Conservation (phyloP, 2,888 invertebrate species). For the Spilarctia lutea region DNA sequence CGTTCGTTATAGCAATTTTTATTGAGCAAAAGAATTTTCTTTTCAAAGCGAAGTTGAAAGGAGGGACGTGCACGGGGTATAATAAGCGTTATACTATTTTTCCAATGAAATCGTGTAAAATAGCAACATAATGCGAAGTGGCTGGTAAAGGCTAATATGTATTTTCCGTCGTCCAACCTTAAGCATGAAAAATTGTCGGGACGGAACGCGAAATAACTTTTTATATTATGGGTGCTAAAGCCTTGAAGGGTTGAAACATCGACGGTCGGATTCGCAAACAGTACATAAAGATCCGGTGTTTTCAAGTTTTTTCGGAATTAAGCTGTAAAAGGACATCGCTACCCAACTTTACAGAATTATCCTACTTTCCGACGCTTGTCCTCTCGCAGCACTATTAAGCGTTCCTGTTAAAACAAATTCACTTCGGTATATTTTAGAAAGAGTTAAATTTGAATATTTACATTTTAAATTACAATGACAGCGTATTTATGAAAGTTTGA, state of each 20-base stretch:
- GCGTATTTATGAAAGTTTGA: constrained; percentile 61
- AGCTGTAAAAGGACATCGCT: constrained; percentile 75
- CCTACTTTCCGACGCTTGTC: constrained; percentile 54
- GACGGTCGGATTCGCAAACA: constrained; percentile 79
- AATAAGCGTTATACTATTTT: constrained; percentile 37
- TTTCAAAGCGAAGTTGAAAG: constrained; percentile 28
- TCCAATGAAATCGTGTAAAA: constrained; percentile 49
- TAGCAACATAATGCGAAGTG: constrained; percentile 52
- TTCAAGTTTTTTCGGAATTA: constrained; percentile 81
- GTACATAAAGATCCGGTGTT: constrained; percentile 79
- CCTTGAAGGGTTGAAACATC: constrained; percentile 78
- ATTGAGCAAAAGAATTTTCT: constrained; percentile 31
- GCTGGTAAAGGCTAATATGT: constrained; percentile 57
- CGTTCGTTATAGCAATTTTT: constrained; percentile 16
- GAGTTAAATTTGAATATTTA: constrained; percentile 55
- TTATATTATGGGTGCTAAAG: constrained; percentile 73
- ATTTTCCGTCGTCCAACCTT: constrained; percentile 57
- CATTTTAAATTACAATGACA: constrained; percentile 59
- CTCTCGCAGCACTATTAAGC: constrained; percentile 74
- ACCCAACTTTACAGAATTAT: constrained; percentile 68
- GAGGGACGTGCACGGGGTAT: constrained; percentile 29
- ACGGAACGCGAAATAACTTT: constrained; percentile 70
- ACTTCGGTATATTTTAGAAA: constrained; percentile 65
- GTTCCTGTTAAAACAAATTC: constrained; percentile 75
- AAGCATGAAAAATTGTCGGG: constrained; percentile 66